These are phyloP conservation scores for Spodoptera litura DNA, from an alignment of 1,140 invertebrate genomes.

Conservation along the genomic window DNA sequence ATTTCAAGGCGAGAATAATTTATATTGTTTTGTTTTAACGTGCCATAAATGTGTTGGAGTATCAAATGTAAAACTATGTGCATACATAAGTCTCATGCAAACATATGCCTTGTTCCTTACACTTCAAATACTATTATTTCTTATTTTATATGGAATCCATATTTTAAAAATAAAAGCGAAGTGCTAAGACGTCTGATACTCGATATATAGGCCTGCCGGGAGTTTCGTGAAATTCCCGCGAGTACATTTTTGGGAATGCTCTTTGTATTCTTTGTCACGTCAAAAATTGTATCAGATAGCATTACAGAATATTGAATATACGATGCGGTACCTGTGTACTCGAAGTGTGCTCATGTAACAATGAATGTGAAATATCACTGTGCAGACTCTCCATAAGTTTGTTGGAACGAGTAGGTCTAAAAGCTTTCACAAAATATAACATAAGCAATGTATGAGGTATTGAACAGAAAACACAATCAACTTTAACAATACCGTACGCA, in stretches of 20 bases:
- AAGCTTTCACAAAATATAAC: conserved; percentile 36
- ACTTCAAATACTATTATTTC: conserved; percentile 8
- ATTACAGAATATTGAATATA: conserved; percentile 57
- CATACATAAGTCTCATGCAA: conserved; percentile 20
- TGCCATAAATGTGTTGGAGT: conserved; percentile 3
- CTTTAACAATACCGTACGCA: conserved; percentile 66
- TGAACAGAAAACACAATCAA: conserved; percentile 54
- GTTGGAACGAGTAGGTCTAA: conserved; percentile 28
- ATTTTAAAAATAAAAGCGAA: conserved; percentile 54
- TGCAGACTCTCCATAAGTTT: conserved; percentile 21
- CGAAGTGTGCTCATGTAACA: not conserved
- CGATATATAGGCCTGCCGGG: conserved; percentile 61
- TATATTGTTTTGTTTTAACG: conserved; percentile 38
- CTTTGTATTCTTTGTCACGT: conserved; percentile 59
- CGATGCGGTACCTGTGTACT: conserved; percentile 7
- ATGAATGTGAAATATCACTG: not conserved
- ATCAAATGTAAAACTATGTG: conserved; percentile 43
- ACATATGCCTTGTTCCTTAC: not conserved
- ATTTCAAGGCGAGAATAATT: conserved; percentile 34
- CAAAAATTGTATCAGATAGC: conserved; percentile 58
- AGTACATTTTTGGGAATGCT: conserved; percentile 60
- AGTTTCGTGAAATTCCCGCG: conserved; percentile 55
- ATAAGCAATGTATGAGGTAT: conserved; percentile 37
- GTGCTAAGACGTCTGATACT: conserved; percentile 60
- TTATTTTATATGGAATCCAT: conserved; percentile 47